Evolutionary conservation across 2,113 vertebrate genomes (phyloP), one percentile per base, ranked within the genome.

Genomic region (Calonectris borealis): DNA sequence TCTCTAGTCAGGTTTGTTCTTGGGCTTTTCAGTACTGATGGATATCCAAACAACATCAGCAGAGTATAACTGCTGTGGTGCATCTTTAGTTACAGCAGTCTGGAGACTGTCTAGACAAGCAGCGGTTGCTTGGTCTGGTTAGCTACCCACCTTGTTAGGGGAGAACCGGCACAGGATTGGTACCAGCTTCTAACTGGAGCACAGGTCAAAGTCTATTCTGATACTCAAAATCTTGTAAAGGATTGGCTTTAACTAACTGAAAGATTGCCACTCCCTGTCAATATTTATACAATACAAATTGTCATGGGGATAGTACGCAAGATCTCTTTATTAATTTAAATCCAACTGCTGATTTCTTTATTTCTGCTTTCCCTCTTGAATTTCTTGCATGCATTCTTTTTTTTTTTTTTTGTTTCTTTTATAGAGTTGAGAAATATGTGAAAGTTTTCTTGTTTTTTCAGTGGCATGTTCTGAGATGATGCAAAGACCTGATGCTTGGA

Each of bases 191-290:
- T 76, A 31, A 27, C 58, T 64, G 58, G 29, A 88, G 57, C 49
- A 40, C 31, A 18, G 94, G 91, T 84, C 95, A 96, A 93, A 95
- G 88, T 95, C 88, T 94, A 2, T 55, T 57, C 86, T 72, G 95
- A 69, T 93, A 87, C 65, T 91, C 44, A 86, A 75, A 93, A 42
- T 89, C 80, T 52, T 84, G 44, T 66, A 40, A 64, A 88, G 52
- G 77, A 40, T 92, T 84, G 29, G 54, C 77, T 93, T 92, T 84
- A 54, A 22, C 48, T 85, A 34, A 46, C 84, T 77, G 58, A 60
- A 79, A 92, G 32, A 38, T 69, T 88, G 87, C 96, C 85, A 88
- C 90, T 94, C 94, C 90, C 72, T 94, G 77, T 94, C 93, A 96
- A 93, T 96, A 95, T 96, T 96, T 94, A 86, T 87, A 60, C 42